Evolutionary conservation across 2,113 vertebrate genomes (phyloP).

Genomic region (Rhinopomastus cyanomelas): DNA sequence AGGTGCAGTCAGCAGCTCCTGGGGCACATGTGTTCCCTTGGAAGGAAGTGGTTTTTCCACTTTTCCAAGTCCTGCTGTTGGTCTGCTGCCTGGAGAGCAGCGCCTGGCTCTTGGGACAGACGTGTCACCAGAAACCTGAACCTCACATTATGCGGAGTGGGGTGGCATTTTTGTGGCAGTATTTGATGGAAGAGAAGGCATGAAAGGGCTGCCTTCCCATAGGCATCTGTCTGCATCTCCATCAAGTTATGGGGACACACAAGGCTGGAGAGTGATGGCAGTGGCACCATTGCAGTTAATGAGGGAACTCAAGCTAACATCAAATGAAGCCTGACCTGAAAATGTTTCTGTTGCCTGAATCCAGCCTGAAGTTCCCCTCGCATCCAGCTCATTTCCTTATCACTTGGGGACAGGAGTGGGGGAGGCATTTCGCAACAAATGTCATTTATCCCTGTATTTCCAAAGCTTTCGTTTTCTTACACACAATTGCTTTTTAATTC

Average conservation of each 20-base stretch:
- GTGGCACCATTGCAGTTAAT: background rate
- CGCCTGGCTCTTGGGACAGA: background rate
- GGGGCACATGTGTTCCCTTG: accelerated
- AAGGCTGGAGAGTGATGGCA: background rate
- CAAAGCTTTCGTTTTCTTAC: constrained; percentile 7
- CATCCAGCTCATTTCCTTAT: constrained; percentile 23
- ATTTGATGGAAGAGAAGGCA: background rate
- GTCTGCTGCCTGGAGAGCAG: background rate
- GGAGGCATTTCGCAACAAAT: constrained; percentile 30
- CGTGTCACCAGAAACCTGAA: background rate
- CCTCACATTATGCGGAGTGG: accelerated
- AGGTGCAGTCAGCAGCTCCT: background rate
- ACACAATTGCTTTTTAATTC: constrained; percentile 43
- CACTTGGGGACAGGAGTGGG: background rate
- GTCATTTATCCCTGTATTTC: constrained; percentile 26
- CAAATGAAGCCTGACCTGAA: constrained; percentile 14
- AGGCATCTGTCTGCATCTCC: accelerated
- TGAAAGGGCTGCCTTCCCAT: background rate
- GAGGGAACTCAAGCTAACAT: background rate
- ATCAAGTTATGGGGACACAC: background rate
- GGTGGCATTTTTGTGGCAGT: background rate
- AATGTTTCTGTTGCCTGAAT: constrained; percentile 8
- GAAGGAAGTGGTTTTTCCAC: background rate
- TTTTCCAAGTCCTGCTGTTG: background rate
- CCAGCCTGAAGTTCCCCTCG: background rate